Conservation (phyloP, 2,797 vertebrate genomes). For the Acridotheres tristis region DNA sequence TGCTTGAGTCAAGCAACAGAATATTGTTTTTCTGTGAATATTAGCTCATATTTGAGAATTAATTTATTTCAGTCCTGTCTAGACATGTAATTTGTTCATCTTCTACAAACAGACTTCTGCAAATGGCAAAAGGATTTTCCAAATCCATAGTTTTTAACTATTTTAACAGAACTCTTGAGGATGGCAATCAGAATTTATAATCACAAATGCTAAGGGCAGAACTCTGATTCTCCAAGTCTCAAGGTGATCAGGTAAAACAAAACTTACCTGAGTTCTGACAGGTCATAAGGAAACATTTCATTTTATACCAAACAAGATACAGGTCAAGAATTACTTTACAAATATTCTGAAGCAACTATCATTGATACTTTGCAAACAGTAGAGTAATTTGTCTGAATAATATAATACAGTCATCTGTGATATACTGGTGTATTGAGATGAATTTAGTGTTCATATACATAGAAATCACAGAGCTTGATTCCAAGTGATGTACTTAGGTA, state of each 20-base stretch:
- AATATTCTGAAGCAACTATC: background rate
- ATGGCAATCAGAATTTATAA: background rate
- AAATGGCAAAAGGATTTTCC: background rate
- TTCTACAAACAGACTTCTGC: background rate
- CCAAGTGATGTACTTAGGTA: background rate
- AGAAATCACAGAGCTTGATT: background rate
- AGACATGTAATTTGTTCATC: background rate
- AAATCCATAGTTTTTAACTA: background rate
- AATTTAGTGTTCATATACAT: background rate
- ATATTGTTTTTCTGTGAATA: background rate
- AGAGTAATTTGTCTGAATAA: background rate
- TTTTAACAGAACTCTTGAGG: background rate
- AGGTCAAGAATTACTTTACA: background rate
- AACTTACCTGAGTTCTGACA: background rate
- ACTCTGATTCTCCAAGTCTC: background rate
- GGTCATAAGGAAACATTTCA: background rate
- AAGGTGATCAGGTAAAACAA: background rate
- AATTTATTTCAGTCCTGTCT: background rate
- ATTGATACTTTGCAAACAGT: background rate
- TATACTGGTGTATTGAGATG: background rate
- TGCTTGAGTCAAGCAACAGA: background rate
- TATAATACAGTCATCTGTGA: background rate
- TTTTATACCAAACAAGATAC: background rate
- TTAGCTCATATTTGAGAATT: slow-evolving; percentile 1
- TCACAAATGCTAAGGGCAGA: background rate